These are phyloP conservation scores for Sebastes hubbsi DNA, from an alignment of 2,797 vertebrate genomes.

Conservation along the genomic window DNA sequence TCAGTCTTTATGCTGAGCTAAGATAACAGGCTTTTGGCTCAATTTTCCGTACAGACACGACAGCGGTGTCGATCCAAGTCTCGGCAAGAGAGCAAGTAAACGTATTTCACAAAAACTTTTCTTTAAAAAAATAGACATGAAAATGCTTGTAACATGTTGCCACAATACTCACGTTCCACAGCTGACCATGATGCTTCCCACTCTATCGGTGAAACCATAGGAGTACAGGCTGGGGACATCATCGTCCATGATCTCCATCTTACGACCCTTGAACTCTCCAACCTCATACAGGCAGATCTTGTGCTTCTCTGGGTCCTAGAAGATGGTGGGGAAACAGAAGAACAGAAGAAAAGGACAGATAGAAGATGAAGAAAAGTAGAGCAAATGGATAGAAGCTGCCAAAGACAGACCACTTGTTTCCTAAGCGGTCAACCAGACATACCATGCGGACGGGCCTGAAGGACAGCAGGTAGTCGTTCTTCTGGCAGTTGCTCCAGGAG, in stretches of 20 bases:
- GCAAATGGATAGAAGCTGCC: background rate
- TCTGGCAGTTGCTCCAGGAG: constrained; percentile 88
- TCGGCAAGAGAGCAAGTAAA: background rate
- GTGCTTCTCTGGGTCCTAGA: constrained; percentile 81
- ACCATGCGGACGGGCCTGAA: constrained; percentile 86
- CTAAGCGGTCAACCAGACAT: background rate
- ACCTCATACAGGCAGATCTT: constrained; percentile 84
- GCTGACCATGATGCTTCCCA: constrained; percentile 82
- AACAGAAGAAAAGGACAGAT: background rate
- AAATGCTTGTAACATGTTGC: background rate
- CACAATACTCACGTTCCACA: constrained; percentile 79
- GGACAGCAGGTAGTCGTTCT: constrained; percentile 86
- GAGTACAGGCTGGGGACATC: constrained; percentile 83
- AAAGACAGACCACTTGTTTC: background rate
- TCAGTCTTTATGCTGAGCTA: background rate
- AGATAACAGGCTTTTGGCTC: background rate
- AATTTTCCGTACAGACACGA: background rate
- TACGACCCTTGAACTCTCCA: constrained; percentile 84
- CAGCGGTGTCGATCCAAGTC: background rate
- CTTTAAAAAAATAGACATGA: too few species aligned
- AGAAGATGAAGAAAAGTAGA: background rate
- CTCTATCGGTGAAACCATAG: constrained; percentile 84
- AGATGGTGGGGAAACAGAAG: background rate
- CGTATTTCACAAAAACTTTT: background rate
- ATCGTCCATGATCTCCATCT: constrained; percentile 87